Evolutionary conservation across 1,140 invertebrate species (phyloP).

Genomic region (Cotesia chilonis): DNA sequence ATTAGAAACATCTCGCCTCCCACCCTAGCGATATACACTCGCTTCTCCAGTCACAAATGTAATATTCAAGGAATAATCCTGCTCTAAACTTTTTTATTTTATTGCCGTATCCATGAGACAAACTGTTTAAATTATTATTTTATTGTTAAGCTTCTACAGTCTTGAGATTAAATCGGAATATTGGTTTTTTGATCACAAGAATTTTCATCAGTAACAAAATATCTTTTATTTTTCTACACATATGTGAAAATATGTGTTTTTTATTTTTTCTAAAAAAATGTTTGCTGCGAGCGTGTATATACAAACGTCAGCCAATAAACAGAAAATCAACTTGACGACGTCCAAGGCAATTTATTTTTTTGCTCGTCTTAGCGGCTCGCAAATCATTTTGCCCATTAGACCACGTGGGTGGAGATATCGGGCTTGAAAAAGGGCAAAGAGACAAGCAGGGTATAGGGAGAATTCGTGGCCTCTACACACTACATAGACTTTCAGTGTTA

Average conservation of each 20-base stretch:
- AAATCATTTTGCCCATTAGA: constrained; percentile 63
- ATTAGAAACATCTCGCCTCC: constrained; percentile 56
- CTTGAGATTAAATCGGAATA: neutral
- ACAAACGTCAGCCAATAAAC: constrained; percentile 3
- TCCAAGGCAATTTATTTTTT: constrained; percentile 52
- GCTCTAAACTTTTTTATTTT: constrained; percentile 24
- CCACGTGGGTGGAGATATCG: constrained; percentile 44
- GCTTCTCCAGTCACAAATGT: constrained; percentile 58
- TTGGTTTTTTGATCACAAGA: neutral
- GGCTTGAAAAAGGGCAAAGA: constrained; percentile 22
- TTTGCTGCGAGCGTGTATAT: constrained; percentile 1
- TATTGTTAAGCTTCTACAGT: neutral
- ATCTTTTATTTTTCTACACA: no score
- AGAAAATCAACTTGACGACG: constrained; percentile 23
- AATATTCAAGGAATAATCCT: constrained; percentile 63
- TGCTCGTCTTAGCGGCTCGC: constrained; percentile 44
- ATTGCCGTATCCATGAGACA: constrained; percentile 17
- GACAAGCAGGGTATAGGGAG: constrained; percentile 15
- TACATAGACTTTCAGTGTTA: neutral
- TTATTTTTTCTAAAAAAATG: neutral
- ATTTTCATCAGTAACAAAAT: neutral
- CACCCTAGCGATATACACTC: constrained; percentile 32
- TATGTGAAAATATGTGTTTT: neutral
- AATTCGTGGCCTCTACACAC: constrained; percentile 23
- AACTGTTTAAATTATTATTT: constrained; percentile 21